Evolutionary conservation across 2,888 invertebrate genomes (phyloP).

Genomic region (Drosophila austrosaltans): DNA sequence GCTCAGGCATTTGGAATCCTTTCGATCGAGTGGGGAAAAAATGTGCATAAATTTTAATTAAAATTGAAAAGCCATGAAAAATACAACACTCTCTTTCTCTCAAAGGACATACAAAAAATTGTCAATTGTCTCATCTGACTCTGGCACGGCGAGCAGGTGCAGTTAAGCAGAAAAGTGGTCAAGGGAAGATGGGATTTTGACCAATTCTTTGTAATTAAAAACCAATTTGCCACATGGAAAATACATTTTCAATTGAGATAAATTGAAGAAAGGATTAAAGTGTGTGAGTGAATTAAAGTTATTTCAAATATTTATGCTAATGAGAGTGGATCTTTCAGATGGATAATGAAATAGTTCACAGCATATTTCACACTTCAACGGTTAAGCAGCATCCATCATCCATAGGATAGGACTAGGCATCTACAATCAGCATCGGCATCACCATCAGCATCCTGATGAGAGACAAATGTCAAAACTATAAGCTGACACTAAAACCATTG

Average conservation of each 20-base stretch:
- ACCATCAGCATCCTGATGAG: slow-evolving; percentile 38
- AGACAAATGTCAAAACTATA: slow-evolving; percentile 74
- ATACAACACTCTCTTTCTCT: slow-evolving; percentile 36
- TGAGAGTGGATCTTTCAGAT: neutral
- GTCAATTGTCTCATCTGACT: slow-evolving; percentile 22
- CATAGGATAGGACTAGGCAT: slow-evolving; percentile 53
- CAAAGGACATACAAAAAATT: slow-evolving; percentile 48
- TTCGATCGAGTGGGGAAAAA: slow-evolving; percentile 28
- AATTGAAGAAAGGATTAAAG: slow-evolving; percentile 44
- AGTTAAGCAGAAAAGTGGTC: slow-evolving; percentile 72
- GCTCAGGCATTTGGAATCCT: slow-evolving; percentile 43
- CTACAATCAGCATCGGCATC: slow-evolving; percentile 49
- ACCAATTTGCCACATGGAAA: slow-evolving; percentile 48
- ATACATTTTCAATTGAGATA: slow-evolving; percentile 55
- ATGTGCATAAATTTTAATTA: slow-evolving; percentile 78
- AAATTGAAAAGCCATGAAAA: slow-evolving; percentile 78
- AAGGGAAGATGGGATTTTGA: slow-evolving; percentile 13
- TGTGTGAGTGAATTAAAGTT: slow-evolving; percentile 29
- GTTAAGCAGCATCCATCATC: slow-evolving; percentile 44
- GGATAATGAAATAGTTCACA: slow-evolving; percentile 27
- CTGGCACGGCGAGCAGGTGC: slow-evolving; percentile 57
- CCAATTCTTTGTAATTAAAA: slow-evolving; percentile 63
- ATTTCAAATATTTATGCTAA: slow-evolving; percentile 14
- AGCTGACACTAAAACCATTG: slow-evolving; percentile 74
- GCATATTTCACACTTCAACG: slow-evolving; percentile 70